Evolutionary conservation across 2,888 invertebrate genomes (phyloP), one percentile per base, ranked within the genome.

Genomic region (Drosophila longiperda): DNA sequence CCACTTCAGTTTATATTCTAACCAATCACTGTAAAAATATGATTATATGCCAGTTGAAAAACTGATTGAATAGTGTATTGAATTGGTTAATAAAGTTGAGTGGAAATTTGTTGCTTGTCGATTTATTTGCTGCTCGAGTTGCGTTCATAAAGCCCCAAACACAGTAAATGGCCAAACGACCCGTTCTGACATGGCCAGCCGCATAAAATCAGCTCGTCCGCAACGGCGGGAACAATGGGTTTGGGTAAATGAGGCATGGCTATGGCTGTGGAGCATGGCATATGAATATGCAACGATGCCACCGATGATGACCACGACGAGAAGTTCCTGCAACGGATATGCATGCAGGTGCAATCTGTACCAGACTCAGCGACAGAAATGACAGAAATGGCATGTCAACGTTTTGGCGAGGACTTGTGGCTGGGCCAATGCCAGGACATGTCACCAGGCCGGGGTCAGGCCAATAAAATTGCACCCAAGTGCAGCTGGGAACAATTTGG

Each of bases 291-390:
- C 85, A 87, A 83, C 83, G 82, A 72, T 64, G 75, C 66, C 70
- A 57, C 61, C 73, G 78, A 82, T 85, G 85, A 84, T 85, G 86
- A 83, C 73, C 70, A 73, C 82, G 73, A 70, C 45, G 73, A 74
- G 73, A 62, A 55, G 67, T 36, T 53, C 54, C 68, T 71, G 69
- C 71, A 59, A 48, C 72, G 83, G 80, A 81, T 71, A 82, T 77
- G 73, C 81, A 82, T 77, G 83, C 85, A 85, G 87, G 84, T 87
- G 84, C 81, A 84, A 87, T 87, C 84, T 85, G 83, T 66, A 83
- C 55, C 78, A 78, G 86, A 78, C 66, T 61, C 66, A 79, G 53
- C 60, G 60, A 23, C 74, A 59, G 66, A 42, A 38, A 42, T 63
- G 63, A 33, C 75, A 71, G 73, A 42, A 54, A 67, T 45, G 62